Percentiles rank a stretch among this genome's conserved stretches.
Evolutionary conservation across 2,113 vertebrate species (phyloP).

Genomic region (Hippocampus barbouri): DNA sequence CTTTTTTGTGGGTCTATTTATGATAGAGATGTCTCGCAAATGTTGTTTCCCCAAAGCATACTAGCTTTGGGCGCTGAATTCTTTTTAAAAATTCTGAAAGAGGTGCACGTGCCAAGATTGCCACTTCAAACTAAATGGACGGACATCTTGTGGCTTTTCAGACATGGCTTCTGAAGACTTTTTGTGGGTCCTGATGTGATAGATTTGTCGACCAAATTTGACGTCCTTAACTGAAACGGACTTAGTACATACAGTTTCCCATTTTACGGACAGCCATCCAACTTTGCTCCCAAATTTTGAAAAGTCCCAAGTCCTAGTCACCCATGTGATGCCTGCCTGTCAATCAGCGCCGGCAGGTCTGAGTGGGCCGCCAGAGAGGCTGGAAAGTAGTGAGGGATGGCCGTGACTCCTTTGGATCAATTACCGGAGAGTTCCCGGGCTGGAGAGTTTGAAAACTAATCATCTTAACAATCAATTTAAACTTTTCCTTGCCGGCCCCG

Average conservation of each 20-base stretch:
- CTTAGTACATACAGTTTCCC: background rate
- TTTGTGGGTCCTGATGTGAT: background rate
- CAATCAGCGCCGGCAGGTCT: constrained; percentile 54
- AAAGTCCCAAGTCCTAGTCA: constrained; percentile 68
- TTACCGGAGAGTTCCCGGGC: constrained; percentile 5
- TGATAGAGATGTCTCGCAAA: background rate
- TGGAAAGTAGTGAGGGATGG: constrained; percentile 4
- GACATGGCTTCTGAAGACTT: background rate
- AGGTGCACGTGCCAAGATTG: background rate
- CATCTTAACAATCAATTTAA: constrained; percentile 33
- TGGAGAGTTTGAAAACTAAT: constrained; percentile 36
- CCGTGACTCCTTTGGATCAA: constrained; percentile 22
- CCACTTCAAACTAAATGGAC: background rate
- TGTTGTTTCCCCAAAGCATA: background rate
- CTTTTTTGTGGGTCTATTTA: background rate
- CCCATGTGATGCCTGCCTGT: constrained; percentile 66
- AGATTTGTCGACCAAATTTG: background rate
- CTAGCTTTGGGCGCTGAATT: background rate
- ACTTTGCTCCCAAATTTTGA: background rate
- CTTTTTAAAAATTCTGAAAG: no score
- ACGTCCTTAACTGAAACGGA: background rate
- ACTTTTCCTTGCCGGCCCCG: constrained; percentile 52
- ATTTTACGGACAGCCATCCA: background rate
- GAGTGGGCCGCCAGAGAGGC: constrained; percentile 20
- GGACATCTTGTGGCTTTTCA: background rate